A percentile compares a stretch with the other conserved stretches of the same genome.
These are phyloP conservation scores for Epistrophella euchroma DNA, from an alignment of 2,888 invertebrate genomes.

Conservation along the genomic window DNA sequence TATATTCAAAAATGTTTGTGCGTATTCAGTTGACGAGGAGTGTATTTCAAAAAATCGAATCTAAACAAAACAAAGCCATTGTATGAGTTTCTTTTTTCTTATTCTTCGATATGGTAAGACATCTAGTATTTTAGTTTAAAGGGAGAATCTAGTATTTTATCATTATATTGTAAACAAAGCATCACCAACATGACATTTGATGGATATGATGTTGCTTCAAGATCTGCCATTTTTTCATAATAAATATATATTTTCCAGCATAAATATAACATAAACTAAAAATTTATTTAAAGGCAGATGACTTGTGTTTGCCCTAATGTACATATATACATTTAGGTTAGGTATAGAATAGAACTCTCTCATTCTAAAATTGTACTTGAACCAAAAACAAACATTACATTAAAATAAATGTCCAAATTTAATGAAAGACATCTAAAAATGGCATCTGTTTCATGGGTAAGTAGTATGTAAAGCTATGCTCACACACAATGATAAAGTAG, in stretches of 20 bases:
- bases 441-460: conserved; percentile 6
- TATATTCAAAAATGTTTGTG: no score
- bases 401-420: conserved; percentile 40
- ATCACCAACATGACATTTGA: conserved; percentile 60
- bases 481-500: conserved; percentile 5
- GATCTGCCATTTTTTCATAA: background rate
- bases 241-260: conserved; percentile 18
- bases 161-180: conserved; percentile 53
- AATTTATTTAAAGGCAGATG: conserved; percentile 11
- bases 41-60: conserved; percentile 4
- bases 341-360: background rate
- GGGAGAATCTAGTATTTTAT: background rate
- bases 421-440: background rate
- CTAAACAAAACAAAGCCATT: background rate
- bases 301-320: background rate
- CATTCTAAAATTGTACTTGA: background rate
- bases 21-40: no score
- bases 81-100: background rate
- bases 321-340: no score
- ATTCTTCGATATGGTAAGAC: background rate
- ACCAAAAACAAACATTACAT: conserved; percentile 32
- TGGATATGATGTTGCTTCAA: conserved; percentile 47
- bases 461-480: background rate
- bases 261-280: conserved; percentile 22
- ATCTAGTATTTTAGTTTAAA: background rate